A percentile compares a stretch with the other conserved stretches of the same genome.
These are phyloP conservation scores for Triops longicaudatus DNA, from an alignment of 1,140 invertebrate genomes.

Conservation along the genomic window DNA sequence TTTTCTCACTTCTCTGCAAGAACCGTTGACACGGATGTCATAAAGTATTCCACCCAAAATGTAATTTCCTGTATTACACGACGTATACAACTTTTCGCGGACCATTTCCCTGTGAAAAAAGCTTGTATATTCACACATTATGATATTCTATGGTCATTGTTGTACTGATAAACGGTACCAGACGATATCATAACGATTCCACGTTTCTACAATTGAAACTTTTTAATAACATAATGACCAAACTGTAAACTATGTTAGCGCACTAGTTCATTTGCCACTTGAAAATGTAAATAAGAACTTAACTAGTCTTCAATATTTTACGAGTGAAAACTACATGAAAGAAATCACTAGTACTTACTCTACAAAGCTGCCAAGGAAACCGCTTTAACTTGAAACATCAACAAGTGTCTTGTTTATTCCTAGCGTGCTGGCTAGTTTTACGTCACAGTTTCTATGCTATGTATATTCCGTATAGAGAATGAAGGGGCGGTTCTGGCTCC, in stretches of 20 bases:
- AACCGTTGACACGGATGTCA: neutral
- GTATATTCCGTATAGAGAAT: neutral
- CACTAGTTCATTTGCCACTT: too few relatives aligned
- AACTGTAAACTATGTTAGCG: too few relatives aligned
- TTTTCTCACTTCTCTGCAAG: neutral
- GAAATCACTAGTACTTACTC: neutral
- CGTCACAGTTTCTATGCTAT: neutral
- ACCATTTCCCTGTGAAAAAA: neutral
- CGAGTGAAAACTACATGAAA: neutral
- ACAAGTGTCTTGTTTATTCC: constrained; percentile 1
- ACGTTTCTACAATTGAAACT: too few relatives aligned
- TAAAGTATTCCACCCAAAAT: neutral
- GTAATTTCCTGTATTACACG: neutral
- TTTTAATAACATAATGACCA: too few relatives aligned
- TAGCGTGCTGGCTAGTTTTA: neutral
- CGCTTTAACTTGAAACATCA: neutral
- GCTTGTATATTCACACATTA: too few relatives aligned
- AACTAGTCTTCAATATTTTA: too few relatives aligned
- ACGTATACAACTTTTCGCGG: neutral
- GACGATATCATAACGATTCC: too few relatives aligned
- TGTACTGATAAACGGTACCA: too few relatives aligned
- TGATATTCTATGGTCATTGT: too few relatives aligned
- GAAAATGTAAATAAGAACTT: too few relatives aligned
- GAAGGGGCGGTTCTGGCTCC: neutral
- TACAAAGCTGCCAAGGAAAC: neutral